Evolutionary conservation across 2,113 vertebrate species (phyloP), one percentile per base, ranked within the genome.

Genomic region (Rhinogobius similis): DNA sequence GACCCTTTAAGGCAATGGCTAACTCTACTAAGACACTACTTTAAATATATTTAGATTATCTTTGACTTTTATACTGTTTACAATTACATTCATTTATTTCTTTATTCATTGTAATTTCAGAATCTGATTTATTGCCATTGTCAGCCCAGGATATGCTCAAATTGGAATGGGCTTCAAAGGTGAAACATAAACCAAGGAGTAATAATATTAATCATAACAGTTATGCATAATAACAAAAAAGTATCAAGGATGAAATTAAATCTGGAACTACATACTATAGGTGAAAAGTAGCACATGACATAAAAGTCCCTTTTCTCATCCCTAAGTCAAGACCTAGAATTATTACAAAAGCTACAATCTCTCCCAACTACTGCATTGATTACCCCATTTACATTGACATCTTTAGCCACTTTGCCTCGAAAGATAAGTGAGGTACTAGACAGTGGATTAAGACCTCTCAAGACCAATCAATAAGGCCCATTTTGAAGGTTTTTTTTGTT

Each of bases 361-460:
- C 14, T 46, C 41, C 39, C 20, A 21, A 9, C 46, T 50, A 82
- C 66, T 65, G 69, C 27, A 79, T 78, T 56, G 46, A 21, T 13
- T 68, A 39, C 36, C 46, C 0, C 41, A 77, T 65, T 83, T 78
- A 75, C 52, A 46, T 21, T 21, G 65, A 83, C 53, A 65, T 48
- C 83, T 70, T 53, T 10, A 24, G 39, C 41, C 73, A 29, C 10
- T 70, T 66, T 65, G 23, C 53, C 63, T 13, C 0, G 61, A 62
- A 7, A 55, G 68, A 70, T 82, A 59, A 10, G 70, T 64, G 38
- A 16, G 43, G 39, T 62, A 67, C 53, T 75, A 65, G 65, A 72
- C 70, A 39, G 63, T 64, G 62, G 55, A 62, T 73, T 27, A 70
- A 50, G 14, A 23, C 39, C 44, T 70, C 38, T 20, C 26, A 36